Evolutionary conservation across 2,113 vertebrate species (phyloP).

Genomic region (Pongo abelii): DNA sequence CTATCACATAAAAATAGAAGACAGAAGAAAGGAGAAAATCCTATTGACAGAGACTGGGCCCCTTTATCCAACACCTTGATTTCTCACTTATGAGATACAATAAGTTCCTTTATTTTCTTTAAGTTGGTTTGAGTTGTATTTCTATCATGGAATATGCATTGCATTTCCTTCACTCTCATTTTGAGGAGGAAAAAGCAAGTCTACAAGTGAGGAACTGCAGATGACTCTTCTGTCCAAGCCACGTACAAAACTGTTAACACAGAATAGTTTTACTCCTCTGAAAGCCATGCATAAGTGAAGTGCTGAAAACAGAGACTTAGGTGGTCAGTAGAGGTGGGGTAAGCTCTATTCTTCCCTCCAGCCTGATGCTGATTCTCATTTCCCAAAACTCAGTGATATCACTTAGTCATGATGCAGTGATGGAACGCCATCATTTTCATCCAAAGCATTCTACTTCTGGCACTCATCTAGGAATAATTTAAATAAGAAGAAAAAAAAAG

Average conservation of each 20-base stretch:
- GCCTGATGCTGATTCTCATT: neutral
- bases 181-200: neutral
- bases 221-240: neutral
- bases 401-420: neutral
- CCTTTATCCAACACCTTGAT: neutral
- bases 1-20: neutral
- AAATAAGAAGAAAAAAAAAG: neutral
- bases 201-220: neutral
- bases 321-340: neutral
- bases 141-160: neutral
- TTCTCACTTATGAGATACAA: neutral
- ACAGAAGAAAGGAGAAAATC: neutral
- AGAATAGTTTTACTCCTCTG: neutral
- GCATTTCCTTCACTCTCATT: neutral
- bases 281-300: neutral
- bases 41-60: neutral
- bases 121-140: neutral
- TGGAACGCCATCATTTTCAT: neutral
- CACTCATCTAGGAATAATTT: neutral
- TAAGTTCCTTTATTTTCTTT: neutral
- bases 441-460: neutral
- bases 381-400: neutral
- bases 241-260: neutral
- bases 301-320: neutral
- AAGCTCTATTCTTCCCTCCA: neutral